A percentile compares a stretch with the other conserved stretches of the same genome.
Evolutionary conservation across 1,140 invertebrate species (phyloP).

Genomic region (Dreissena rostriformis): DNA sequence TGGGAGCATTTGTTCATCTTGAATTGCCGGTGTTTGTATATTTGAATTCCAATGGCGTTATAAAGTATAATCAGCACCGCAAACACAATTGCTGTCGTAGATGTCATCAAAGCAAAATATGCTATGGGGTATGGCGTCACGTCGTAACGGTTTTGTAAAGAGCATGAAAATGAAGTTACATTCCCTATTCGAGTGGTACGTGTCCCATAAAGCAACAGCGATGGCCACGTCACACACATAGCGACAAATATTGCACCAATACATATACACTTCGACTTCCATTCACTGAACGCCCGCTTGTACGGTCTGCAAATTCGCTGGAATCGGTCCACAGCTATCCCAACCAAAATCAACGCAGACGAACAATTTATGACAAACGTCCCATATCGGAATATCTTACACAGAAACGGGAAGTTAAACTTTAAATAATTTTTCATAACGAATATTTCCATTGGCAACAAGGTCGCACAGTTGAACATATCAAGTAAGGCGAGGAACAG

Average conservation of each 20-base stretch:
- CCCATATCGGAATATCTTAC: slow-evolving; percentile 45
- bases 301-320: slow-evolving; percentile 41
- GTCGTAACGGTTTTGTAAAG: slow-evolving; percentile 29
- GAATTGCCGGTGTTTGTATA: slow-evolving; percentile 41
- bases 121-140: slow-evolving; percentile 11
- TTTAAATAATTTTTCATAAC: slow-evolving; percentile 39
- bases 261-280: slow-evolving; percentile 39
- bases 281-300: slow-evolving; percentile 19
- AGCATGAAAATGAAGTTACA: slow-evolving; percentile 15
- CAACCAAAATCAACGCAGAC: slow-evolving; percentile 34
- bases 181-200: slow-evolving; percentile 4
- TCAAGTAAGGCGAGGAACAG: slow-evolving; percentile 53
- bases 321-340: slow-evolving; percentile 41
- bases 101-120: slow-evolving; percentile 20
- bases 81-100: not conserved
- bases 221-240: slow-evolving; percentile 23
- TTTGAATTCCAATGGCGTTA: slow-evolving; percentile 34
- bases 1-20: too few relatives aligned
- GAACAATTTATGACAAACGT: slow-evolving; percentile 48
- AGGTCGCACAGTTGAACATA: slow-evolving; percentile 37
- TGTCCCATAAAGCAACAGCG: slow-evolving; percentile 43
- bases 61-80: too few relatives aligned
- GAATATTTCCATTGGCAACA: slow-evolving; percentile 51
- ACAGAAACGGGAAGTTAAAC: slow-evolving; percentile 29
- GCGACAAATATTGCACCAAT: slow-evolving; percentile 24